Conservation (phyloP, 2,113 vertebrate species). For the Rhipidura dahli region DNA sequence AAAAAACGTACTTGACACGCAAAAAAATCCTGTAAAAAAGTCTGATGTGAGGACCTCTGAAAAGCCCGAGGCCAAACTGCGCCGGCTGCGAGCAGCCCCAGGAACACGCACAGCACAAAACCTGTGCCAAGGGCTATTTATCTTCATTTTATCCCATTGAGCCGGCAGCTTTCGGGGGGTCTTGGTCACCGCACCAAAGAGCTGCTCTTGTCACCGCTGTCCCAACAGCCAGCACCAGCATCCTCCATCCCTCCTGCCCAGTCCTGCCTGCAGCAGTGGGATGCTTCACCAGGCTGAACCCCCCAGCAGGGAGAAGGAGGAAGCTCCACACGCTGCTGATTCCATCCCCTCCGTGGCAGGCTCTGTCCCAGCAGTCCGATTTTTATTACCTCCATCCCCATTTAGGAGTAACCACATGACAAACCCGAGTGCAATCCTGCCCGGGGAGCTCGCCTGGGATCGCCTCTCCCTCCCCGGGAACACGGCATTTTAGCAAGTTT, state of each 20-base stretch:
- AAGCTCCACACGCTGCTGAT: neutral
- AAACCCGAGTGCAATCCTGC: neutral
- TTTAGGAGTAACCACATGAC: slow-evolving; percentile 23
- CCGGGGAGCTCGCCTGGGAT: neutral
- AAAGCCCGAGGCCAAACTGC: neutral
- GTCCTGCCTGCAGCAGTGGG: neutral
- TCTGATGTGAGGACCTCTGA: neutral
- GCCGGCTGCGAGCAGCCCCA: neutral
- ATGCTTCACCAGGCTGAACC: neutral
- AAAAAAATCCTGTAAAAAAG: neutral
- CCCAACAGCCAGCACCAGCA: neutral
- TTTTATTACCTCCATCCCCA: slow-evolving; percentile 34
- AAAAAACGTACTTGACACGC: slow-evolving; percentile 21
- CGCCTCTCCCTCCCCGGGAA: neutral
- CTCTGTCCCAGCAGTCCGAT: neutral
- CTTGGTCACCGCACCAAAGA: neutral
- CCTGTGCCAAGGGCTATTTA: neutral
- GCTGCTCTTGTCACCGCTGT: neutral
- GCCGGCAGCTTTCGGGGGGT: neutral
- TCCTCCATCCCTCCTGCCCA: neutral
- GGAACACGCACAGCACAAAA: neutral
- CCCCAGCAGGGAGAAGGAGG: neutral
- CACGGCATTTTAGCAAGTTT: neutral
- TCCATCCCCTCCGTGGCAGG: neutral
- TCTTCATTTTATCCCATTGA: neutral